A percentile compares a stretch with the other conserved stretches of the same genome.
These are phyloP conservation scores for Chaenocephalus aceratus DNA, from an alignment of 2,113 vertebrate genomes.

Conservation along the genomic window DNA sequence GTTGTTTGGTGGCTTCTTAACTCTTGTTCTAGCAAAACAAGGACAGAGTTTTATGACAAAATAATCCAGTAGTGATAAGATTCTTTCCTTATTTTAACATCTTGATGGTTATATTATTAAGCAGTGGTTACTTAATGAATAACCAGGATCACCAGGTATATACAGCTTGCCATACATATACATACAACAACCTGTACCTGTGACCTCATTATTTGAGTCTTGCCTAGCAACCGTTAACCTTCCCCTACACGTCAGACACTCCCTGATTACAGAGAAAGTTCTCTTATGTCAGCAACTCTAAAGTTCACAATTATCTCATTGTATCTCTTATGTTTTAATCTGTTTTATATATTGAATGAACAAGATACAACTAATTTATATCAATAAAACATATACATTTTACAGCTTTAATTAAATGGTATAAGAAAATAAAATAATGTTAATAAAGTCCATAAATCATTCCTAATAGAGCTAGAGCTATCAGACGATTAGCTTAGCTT, in stretches of 20 bases:
- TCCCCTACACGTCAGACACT: background rate
- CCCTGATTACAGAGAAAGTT: background rate
- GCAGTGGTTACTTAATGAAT: background rate
- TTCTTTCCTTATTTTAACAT: constrained; percentile 3
- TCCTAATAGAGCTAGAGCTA: background rate
- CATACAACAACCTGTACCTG: background rate
- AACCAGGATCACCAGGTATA: background rate
- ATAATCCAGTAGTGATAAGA: constrained; percentile 6
- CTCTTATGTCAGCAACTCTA: background rate
- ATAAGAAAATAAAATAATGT: no score
- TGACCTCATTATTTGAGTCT: background rate
- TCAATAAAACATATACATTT: no score
- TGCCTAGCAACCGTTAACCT: background rate
- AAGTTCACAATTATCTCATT: background rate
- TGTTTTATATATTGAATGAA: background rate
- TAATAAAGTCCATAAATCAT: background rate
- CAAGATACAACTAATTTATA: background rate
- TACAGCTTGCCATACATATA: background rate
- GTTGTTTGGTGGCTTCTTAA: constrained; percentile 34
- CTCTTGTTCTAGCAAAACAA: background rate
- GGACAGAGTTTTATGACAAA: constrained; percentile 11
- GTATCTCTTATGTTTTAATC: background rate
- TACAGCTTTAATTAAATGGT: no score
- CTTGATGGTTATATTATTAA: background rate
- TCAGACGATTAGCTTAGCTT: constrained; percentile 1